Conservation (phyloP, 2,888 invertebrate genomes). For the Dynastes grantii region DNA sequence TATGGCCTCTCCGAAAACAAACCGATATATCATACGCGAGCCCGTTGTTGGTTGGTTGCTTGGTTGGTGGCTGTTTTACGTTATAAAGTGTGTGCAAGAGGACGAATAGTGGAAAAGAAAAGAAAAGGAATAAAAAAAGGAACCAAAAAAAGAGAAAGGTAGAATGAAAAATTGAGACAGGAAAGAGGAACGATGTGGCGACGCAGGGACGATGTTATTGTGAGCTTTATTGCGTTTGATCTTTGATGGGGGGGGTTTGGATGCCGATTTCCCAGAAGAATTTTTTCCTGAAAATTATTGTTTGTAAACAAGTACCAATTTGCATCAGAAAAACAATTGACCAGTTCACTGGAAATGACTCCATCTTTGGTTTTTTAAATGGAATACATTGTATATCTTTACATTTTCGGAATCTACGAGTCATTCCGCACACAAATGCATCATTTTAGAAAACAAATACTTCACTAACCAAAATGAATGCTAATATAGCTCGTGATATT, state of each 20-base stretch:
- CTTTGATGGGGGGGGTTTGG: neutral
- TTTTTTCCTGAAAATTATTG: too few relatives aligned
- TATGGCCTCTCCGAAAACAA: constrained; percentile 41
- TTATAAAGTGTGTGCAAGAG: constrained; percentile 24
- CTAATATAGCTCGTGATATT: too few relatives aligned
- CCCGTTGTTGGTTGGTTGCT: constrained; percentile 16
- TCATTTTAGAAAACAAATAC: too few relatives aligned
- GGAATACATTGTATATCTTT: too few relatives aligned
- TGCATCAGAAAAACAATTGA: too few relatives aligned
- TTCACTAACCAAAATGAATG: too few relatives aligned
- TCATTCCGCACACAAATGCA: too few relatives aligned
- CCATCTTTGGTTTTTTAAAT: too few relatives aligned
- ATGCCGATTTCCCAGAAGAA: too few relatives aligned
- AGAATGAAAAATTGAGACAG: constrained; percentile 28
- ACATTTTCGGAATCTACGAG: too few relatives aligned
- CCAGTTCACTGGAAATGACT: too few relatives aligned
- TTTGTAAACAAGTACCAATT: too few relatives aligned
- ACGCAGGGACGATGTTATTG: constrained; percentile 23
- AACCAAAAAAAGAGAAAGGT: neutral
- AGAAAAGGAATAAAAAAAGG: neutral
- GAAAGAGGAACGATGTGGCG: constrained; percentile 11
- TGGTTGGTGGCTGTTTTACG: neutral
- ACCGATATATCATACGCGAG: constrained; percentile 41
- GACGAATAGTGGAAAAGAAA: neutral
- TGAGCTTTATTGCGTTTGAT: neutral